phyloP scores from a whole-genome alignment of 1,140 invertebrate genomes.

The Drepana arcuata region DNA sequence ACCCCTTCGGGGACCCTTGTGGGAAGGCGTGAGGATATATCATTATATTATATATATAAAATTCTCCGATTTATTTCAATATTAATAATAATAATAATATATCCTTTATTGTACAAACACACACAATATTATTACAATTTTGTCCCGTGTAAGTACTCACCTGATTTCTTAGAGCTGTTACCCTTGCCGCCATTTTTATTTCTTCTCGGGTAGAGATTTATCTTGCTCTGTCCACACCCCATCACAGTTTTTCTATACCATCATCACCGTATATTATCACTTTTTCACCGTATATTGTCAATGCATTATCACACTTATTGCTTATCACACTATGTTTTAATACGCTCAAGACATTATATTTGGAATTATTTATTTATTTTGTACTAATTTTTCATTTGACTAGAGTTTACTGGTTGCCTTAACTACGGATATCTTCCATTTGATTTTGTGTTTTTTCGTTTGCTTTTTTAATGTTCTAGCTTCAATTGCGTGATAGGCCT shows the following conservation, averaged over 20 bases:
- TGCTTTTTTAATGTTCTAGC: constrained; percentile 9
- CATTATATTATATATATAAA: too few relatives aligned
- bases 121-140: too few relatives aligned
- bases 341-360: not conserved
- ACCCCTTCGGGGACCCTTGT: too few relatives aligned
- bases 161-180: constrained; percentile 67
- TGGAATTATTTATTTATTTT: not conserved
- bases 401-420: not conserved
- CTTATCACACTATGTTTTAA: too few relatives aligned
- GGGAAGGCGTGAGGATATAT: too few relatives aligned
- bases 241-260: constrained; percentile 33
- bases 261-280: not conserved
- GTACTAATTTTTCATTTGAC: not conserved
- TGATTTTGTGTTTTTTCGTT: constrained; percentile 24
- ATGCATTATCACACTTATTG: not conserved
- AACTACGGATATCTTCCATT: constrained; percentile 14
- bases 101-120: too few relatives aligned
- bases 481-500: not conserved
- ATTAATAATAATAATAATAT: too few relatives aligned
- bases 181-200: constrained; percentile 69
- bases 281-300: not conserved
- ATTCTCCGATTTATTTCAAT: too few relatives aligned
- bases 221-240: constrained; percentile 72
- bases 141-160: too few relatives aligned
- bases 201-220: constrained; percentile 66